phyloP scores from a whole-genome alignment of 2,888 invertebrate genomes.

The Epinotia ramella region DNA sequence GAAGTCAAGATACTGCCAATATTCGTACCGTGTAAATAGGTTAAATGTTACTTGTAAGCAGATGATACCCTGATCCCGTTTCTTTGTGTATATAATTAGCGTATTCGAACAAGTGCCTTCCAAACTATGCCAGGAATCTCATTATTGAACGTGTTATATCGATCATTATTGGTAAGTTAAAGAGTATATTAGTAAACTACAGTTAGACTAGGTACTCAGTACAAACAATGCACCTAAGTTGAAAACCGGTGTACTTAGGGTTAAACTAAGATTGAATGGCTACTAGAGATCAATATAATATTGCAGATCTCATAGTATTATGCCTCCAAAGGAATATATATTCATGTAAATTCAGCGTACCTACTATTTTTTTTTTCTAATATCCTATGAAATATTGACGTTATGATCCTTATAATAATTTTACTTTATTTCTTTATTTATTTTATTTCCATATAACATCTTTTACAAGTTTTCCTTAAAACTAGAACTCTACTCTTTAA shows the following conservation, averaged over 20 bases:
- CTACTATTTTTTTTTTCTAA: too few species aligned
- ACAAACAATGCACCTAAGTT: neutral
- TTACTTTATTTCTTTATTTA: too few species aligned
- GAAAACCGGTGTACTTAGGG: too few species aligned
- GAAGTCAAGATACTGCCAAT: constrained; percentile 4
- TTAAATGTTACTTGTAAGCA: constrained; percentile 44
- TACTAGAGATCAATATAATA: too few species aligned
- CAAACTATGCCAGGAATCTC: constrained; percentile 31
- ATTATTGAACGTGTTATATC: constrained; percentile 19
- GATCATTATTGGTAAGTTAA: neutral
- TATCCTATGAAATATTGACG: too few species aligned
- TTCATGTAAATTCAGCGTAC: neutral
- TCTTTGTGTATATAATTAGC: constrained; percentile 13
- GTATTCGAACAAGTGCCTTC: constrained; percentile 26
- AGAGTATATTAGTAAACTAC: neutral
- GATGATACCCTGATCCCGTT: constrained; percentile 37
- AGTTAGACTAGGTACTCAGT: neutral
- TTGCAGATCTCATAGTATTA: too few species aligned
- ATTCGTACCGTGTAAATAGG: constrained; percentile 9
- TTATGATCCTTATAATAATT: too few species aligned
- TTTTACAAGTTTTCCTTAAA: too few species aligned
- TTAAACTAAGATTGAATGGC: too few species aligned
- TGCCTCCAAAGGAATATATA: too few species aligned
- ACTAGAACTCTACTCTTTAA: too few species aligned
- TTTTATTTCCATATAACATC: too few species aligned